Conservation (phyloP, 2,113 vertebrate species). For the Bambusicola thoracicus region DNA sequence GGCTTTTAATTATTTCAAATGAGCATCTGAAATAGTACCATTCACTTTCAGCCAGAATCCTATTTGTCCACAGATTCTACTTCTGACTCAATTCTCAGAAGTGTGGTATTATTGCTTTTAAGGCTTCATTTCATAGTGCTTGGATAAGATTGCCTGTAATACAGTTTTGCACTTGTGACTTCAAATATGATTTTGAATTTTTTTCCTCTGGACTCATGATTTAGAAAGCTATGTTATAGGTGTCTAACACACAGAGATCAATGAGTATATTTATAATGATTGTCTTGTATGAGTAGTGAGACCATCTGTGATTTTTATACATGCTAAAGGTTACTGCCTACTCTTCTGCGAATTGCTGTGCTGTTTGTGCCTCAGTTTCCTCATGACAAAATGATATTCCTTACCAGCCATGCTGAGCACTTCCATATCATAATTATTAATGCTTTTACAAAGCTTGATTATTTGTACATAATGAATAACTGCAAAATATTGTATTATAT, state of each 20-base stretch:
- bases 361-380: neutral
- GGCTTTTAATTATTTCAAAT: slow-evolving; percentile 26
- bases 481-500: neutral
- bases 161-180: neutral
- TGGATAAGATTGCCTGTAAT: neutral
- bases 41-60: neutral
- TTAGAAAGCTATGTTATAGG: neutral
- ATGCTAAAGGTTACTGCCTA: neutral
- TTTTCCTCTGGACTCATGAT: neutral
- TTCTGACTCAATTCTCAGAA: neutral
- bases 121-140: neutral
- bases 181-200: neutral
- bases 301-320: neutral
- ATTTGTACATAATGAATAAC: neutral
- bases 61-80: neutral
- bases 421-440: neutral
- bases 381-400: neutral
- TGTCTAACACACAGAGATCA: neutral
- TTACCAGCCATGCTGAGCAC: neutral
- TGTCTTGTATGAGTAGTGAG: neutral
- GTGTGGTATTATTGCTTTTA: neutral
- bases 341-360: neutral
- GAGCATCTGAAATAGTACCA: neutral
- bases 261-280: neutral
- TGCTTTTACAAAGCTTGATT: neutral